Evolutionary conservation across 2,113 vertebrate species (phyloP).

Genomic region (Dasyurus viverrinus): DNA sequence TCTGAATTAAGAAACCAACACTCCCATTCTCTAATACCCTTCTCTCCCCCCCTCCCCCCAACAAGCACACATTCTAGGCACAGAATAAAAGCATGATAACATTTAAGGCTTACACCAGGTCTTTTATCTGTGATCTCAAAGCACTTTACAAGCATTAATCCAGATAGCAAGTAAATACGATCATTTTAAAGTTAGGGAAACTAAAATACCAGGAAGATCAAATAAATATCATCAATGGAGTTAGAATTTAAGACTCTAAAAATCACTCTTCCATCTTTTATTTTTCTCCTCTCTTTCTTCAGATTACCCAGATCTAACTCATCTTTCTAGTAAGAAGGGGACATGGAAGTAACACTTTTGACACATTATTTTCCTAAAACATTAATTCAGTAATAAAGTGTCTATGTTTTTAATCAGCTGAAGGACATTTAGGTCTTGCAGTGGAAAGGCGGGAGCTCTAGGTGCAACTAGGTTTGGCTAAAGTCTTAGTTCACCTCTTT

Average conservation of each 20-base stretch:
- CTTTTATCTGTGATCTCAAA: not conserved
- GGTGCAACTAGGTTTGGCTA: not conserved
- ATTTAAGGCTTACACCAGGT: not conserved
- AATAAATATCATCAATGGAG: not conserved
- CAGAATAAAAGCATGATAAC: fast-evolving
- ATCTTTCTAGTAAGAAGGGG: not conserved
- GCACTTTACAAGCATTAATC: not conserved
- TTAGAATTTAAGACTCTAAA: not conserved
- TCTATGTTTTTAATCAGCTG: not conserved
- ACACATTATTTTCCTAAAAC: not conserved
- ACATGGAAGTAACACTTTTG: slow-evolving; percentile 5
- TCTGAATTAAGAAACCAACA: slow-evolving; percentile 25
- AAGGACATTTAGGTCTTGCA: not conserved
- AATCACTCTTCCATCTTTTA: not conserved
- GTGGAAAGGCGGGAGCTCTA: not conserved
- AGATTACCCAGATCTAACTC: not conserved
- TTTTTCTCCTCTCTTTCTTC: not conserved
- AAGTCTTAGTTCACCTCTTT: not conserved
- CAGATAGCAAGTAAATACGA: not conserved
- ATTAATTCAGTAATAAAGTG: not conserved
- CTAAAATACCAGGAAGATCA: not conserved
- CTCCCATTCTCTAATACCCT: not conserved
- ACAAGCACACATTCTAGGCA: too few relatives aligned
- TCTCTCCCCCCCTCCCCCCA: too few relatives aligned
- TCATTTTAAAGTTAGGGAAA: not conserved